A percentile compares a stretch with the other conserved stretches of the same genome.
These are phyloP conservation scores for Paramormyrops kingsleyae DNA, from an alignment of 2,113 vertebrate genomes.

Conservation along the genomic window DNA sequence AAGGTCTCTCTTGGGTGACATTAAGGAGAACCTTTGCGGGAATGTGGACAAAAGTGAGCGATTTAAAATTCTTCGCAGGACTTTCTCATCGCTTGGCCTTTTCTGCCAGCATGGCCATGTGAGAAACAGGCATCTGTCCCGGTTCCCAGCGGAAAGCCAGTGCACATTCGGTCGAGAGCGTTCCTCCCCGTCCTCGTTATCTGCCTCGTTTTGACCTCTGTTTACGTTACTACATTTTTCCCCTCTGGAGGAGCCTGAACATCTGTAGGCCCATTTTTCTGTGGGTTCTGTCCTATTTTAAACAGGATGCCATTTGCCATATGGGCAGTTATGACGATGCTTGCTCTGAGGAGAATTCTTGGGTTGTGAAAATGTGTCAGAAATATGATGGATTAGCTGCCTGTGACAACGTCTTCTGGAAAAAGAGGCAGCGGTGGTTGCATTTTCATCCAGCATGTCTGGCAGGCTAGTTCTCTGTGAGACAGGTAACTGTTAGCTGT, in stretches of 20 bases:
- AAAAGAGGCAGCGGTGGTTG: background rate
- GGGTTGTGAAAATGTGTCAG: background rate
- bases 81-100: background rate
- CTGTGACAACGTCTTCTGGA: background rate
- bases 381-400: background rate
- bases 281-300: background rate
- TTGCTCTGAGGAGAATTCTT: background rate
- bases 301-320: background rate
- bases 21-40: background rate
- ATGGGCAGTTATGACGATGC: background rate
- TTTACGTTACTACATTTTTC: constrained; percentile 19
- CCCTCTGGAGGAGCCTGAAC: background rate
- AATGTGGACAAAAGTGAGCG: background rate
- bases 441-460: background rate
- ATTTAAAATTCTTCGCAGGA: background rate
- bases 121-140: background rate
- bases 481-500: background rate
- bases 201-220: background rate
- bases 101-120: background rate
- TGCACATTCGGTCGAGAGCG: background rate
- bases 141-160: constrained; percentile 16
- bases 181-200: background rate
- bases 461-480: background rate
- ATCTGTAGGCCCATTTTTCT: background rate
- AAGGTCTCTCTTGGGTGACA: background rate